These are phyloP conservation scores for Trachelipus rathkii DNA, from an alignment of 1,140 invertebrate genomes.

Conservation along the genomic window DNA sequence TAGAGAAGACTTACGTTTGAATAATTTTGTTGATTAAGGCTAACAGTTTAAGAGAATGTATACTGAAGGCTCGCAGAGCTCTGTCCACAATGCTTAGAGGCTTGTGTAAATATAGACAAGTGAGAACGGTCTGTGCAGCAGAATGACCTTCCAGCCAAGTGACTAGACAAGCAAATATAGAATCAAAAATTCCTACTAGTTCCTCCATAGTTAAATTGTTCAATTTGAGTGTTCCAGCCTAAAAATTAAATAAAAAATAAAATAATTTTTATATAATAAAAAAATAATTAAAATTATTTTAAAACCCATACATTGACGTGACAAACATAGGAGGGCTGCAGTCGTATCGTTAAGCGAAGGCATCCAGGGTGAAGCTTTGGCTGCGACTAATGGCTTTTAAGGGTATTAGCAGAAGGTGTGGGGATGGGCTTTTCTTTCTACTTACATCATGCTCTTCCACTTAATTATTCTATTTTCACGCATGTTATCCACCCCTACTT, in stretches of 20 bases:
- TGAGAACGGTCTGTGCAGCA: constrained; percentile 93
- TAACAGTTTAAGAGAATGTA: constrained; percentile 82
- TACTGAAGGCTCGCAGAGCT: constrained; percentile 77
- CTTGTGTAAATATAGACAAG: constrained; percentile 91
- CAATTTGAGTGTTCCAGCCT: constrained; percentile 67
- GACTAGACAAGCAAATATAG: constrained; percentile 83
- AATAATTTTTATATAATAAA: no score
- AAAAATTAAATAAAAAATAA: constrained; percentile 1
- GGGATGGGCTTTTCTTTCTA: no score
- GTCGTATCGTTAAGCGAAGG: no score
- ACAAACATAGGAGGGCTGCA: no score
- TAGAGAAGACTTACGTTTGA: constrained; percentile 63
- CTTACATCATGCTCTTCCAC: no score
- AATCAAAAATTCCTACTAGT: constrained; percentile 80
- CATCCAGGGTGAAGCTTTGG: no score
- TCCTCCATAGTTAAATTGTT: constrained; percentile 58
- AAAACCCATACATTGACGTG: no score
- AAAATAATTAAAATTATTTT: no score
- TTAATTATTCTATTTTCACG: no score
- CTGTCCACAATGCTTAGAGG: constrained; percentile 76
- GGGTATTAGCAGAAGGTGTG: no score
- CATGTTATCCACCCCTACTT: no score
- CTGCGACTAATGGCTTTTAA: no score
- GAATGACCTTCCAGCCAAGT: constrained; percentile 96
- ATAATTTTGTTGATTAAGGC: constrained; percentile 87